A percentile compares a stretch with the other conserved stretches of the same genome.
Conservation (phyloP, 2,888 invertebrate species). For the Sabellastarte sp. region DNA sequence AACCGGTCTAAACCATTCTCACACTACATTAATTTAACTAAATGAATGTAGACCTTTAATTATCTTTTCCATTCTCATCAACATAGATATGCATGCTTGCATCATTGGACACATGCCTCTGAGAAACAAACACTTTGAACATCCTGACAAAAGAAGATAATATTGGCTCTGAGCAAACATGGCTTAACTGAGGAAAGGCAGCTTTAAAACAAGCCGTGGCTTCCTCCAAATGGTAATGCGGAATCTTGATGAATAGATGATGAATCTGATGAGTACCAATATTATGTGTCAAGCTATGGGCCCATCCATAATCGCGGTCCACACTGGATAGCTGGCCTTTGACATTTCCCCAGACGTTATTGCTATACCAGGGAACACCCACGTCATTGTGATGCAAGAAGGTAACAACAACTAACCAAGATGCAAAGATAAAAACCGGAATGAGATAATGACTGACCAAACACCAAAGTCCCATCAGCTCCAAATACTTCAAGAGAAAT, state of each 20-base stretch:
- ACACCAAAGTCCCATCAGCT: slow-evolving; percentile 18
- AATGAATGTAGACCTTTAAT: too few relatives aligned
- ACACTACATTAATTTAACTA: too few relatives aligned
- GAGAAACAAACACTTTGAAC: slow-evolving; percentile 40
- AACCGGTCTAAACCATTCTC: too few relatives aligned
- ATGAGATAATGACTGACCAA: slow-evolving; percentile 36
- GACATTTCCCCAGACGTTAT: slow-evolving; percentile 41
- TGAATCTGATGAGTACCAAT: slow-evolving; percentile 46
- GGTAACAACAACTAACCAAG: slow-evolving; percentile 42
- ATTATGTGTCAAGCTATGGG: slow-evolving; percentile 42
- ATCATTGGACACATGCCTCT: slow-evolving; percentile 23
- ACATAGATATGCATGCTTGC: slow-evolving; percentile 18
- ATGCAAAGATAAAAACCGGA: slow-evolving; percentile 40
- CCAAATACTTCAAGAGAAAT: slow-evolving; percentile 14
- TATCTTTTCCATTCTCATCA: too few relatives aligned
- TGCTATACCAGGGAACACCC: slow-evolving; percentile 42
- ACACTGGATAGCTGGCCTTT: slow-evolving; percentile 46
- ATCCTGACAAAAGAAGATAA: slow-evolving; percentile 44
- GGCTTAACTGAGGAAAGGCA: too few relatives aligned
- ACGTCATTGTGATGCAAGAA: slow-evolving; percentile 48
- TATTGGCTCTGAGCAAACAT: slow-evolving; percentile 41
- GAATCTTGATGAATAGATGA: slow-evolving; percentile 44
- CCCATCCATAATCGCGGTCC: slow-evolving; percentile 46
- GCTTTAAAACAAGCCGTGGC: slow-evolving; percentile 40
- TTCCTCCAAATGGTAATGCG: slow-evolving; percentile 46